A percentile compares a stretch with the other conserved stretches of the same genome.
Conservation (phyloP, 2,797 vertebrate species). For the Sebastiscus tertius region DNA sequence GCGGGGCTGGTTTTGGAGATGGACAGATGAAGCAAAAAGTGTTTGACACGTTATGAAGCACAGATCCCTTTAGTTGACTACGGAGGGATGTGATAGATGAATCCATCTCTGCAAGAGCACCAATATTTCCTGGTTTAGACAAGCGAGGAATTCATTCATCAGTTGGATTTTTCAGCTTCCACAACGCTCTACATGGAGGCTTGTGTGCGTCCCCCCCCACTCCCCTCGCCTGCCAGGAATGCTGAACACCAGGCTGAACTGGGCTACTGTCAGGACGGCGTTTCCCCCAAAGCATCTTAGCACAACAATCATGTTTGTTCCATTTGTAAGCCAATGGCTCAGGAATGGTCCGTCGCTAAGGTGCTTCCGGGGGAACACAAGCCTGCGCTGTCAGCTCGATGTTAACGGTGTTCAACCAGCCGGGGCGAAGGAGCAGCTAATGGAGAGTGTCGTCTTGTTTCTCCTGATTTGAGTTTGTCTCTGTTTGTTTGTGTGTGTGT, state of each 20-base stretch:
- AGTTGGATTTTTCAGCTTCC: slow-evolving; percentile 28
- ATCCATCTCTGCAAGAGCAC: slow-evolving; percentile 45
- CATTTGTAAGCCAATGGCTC: slow-evolving; percentile 63
- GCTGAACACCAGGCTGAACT: slow-evolving; percentile 28
- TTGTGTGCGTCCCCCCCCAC: background rate
- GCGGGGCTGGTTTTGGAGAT: background rate
- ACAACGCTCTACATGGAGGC: slow-evolving; percentile 18
- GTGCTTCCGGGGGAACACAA: slow-evolving; percentile 46
- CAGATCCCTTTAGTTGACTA: slow-evolving; percentile 69
- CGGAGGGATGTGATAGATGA: slow-evolving; percentile 13
- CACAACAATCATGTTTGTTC: slow-evolving; percentile 71
- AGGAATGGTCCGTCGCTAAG: slow-evolving; percentile 48
- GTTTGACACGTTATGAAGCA: slow-evolving; percentile 63
- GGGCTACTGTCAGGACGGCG: slow-evolving; percentile 10
- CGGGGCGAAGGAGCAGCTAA: slow-evolving; percentile 53
- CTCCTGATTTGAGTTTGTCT: slow-evolving; percentile 44
- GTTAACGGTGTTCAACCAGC: slow-evolving; percentile 38
- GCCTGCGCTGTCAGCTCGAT: slow-evolving; percentile 32
- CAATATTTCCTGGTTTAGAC: slow-evolving; percentile 15
- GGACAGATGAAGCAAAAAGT: slow-evolving; percentile 23
- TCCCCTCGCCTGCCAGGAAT: slow-evolving; percentile 31
- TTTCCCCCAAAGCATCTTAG: slow-evolving; percentile 59
- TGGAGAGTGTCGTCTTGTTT: slow-evolving; percentile 51
- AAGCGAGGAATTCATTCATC: slow-evolving; percentile 23
- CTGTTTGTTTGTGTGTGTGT: background rate